phyloP scores from a whole-genome alignment of 2,888 invertebrate genomes.

The Cartodere bifasciata region DNA sequence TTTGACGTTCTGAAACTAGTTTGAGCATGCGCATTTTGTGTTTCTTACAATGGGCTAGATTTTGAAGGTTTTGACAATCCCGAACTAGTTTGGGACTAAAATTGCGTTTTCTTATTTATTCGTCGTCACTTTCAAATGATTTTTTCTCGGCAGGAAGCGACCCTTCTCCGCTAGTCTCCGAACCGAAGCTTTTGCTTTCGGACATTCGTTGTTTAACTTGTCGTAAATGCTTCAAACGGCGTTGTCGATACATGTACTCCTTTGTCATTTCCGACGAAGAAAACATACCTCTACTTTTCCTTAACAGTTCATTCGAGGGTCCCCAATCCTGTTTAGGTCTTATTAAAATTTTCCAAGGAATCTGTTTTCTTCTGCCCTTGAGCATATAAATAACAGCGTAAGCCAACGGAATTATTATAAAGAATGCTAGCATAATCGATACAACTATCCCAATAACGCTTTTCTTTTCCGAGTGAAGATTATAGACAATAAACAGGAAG shows the following conservation, averaged over 20 bases:
- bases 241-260: conserved; percentile 14
- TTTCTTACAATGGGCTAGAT: too few species aligned
- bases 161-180: too few species aligned
- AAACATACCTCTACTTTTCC: conserved; percentile 14
- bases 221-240: too few species aligned
- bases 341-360: conserved; percentile 4
- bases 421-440: neutral
- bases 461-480: conserved; percentile 3
- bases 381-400: conserved; percentile 2
- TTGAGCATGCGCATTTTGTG: too few species aligned
- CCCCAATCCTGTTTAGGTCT: conserved; percentile 9
- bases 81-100: too few species aligned
- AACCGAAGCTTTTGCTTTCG: too few species aligned
- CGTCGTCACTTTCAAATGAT: too few species aligned
- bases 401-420: conserved; percentile 5
- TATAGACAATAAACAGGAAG: conserved; percentile 5
- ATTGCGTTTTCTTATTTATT: too few species aligned
- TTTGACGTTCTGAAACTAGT: too few species aligned
- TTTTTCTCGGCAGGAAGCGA: too few species aligned
- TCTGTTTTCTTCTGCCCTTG: conserved; percentile 1
- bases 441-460: neutral
- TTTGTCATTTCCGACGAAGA: conserved; percentile 11
- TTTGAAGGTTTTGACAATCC: too few species aligned
- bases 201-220: too few species aligned
- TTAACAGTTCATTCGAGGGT: conserved; percentile 5